These are phyloP conservation scores for Emys orbicularis DNA, from an alignment of 2,797 vertebrate genomes.

Conservation along the genomic window DNA sequence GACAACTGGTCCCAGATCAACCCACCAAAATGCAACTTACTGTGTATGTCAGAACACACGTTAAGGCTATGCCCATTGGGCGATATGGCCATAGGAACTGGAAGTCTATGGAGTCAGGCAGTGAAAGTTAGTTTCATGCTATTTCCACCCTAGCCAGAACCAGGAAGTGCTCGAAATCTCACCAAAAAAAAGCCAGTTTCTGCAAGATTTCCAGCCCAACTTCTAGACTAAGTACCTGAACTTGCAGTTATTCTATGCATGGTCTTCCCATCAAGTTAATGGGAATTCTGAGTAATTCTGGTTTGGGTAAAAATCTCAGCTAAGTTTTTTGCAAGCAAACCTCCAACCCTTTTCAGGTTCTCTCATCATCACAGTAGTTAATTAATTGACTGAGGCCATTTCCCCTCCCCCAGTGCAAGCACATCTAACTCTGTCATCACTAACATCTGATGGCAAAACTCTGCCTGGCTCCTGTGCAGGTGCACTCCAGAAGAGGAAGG, in stretches of 20 bases:
- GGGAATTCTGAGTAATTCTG: not conserved
- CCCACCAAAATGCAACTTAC: accelerated
- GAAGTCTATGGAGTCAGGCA: accelerated
- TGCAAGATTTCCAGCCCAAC: not conserved
- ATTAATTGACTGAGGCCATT: not conserved
- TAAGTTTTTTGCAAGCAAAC: too few relatives aligned
- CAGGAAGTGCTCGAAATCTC: not conserved
- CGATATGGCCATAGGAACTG: not conserved
- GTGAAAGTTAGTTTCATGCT: accelerated
- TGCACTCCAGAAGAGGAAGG: not conserved
- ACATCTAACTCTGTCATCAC: not conserved
- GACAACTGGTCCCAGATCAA: not conserved
- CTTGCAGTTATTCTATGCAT: not conserved
- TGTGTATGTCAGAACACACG: not conserved
- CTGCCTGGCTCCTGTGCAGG: accelerated
- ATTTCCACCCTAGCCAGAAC: accelerated
- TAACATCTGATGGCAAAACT: not conserved
- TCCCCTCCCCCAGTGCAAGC: accelerated
- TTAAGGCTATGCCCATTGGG: not conserved
- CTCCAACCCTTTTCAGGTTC: too few relatives aligned
- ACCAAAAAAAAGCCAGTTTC: accelerated
- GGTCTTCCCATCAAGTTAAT: not conserved
- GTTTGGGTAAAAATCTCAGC: not conserved
- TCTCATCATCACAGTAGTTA: too few relatives aligned
- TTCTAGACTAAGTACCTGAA: not conserved